These are phyloP conservation scores for Acanthosoma haemorrhoidale DNA, from an alignment of 2,888 invertebrate species.

Conservation along the genomic window DNA sequence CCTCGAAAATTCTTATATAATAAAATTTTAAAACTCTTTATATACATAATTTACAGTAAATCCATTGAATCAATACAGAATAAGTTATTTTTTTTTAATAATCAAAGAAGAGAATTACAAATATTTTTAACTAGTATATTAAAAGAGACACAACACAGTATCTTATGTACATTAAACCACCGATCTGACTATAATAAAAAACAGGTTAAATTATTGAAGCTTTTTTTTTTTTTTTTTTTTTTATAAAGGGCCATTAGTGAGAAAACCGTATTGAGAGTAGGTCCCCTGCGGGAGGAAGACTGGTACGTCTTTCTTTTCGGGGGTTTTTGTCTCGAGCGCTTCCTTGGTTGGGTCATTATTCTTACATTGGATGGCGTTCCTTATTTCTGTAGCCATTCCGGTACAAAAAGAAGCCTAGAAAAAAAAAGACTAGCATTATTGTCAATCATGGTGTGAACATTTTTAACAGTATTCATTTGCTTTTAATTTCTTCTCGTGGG, in stretches of 20 bases:
- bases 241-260: conserved; percentile 42
- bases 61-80: neutral
- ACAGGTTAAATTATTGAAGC: neutral
- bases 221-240: too few species aligned
- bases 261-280: conserved; percentile 61
- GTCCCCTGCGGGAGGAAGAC: conserved; percentile 51
- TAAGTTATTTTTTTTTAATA: neutral
- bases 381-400: conserved; percentile 67
- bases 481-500: too few species aligned
- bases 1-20: conserved; percentile 6
- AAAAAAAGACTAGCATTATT: conserved; percentile 22
- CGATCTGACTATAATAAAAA: neutral
- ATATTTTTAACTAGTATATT: neutral
- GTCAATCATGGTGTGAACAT: neutral
- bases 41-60: conserved; percentile 26
- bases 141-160: conserved; percentile 11
- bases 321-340: conserved; percentile 39
- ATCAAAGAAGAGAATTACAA: conserved; percentile 20
- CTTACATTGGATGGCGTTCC: conserved; percentile 63
- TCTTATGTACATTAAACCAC: neutral
- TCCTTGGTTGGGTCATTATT: conserved; percentile 49
- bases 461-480: neutral
- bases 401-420: conserved; percentile 64
- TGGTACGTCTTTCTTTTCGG: conserved; percentile 43
- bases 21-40: conserved; percentile 3